Evolutionary conservation across 2,888 invertebrate genomes (phyloP), one percentile per base, ranked within the genome.

Genomic region (Chrysomela aeneicollis): DNA sequence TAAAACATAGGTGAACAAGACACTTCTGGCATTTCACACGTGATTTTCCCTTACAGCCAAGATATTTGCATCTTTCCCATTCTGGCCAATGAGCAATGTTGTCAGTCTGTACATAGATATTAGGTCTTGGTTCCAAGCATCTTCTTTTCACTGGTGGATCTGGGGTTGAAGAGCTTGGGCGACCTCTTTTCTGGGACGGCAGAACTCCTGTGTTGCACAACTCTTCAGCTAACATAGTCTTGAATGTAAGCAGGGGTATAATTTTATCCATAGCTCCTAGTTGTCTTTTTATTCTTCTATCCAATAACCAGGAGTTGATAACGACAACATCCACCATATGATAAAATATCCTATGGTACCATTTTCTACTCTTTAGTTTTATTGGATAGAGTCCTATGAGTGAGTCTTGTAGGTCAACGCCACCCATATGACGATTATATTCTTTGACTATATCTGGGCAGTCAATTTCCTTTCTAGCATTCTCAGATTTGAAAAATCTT

Each of bases 271-370:
- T 47, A 30, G 15, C 32, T 47, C 32, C 52, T 15, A 32, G 30
- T 52, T 55, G 15, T 35, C 4, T 42, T 18, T 26, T 59, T 59
- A 59, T 46, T 32, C 50, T 50, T 2, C 35, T 35, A 6, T 50
- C 35, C 19, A 59, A n/a, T 21, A 59, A n/a, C 22, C 59, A 59
- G 12, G 37, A 18, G 17, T 59, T 37, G 21, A 52, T 21, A 4
- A 37, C 10, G 2, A 37, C 59, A 8, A 19, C 19, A 22, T 51
- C 37, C 35, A 59, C 12, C 42, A 63, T 50, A 42, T 63, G 63
- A 53, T 49, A 59, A 50, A 63, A 63, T 21, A 54, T 54, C 18
- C 54, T 32, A 59, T 63, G 63, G 18, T 59, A 59, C 63, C 55
- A 59, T 37, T 63, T 63, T 49, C 46, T 22, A 30, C 63, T 63